Base-by-base conservation (phyloP, 2,113 vertebrate genomes). In the Melierax canorus region DNA sequence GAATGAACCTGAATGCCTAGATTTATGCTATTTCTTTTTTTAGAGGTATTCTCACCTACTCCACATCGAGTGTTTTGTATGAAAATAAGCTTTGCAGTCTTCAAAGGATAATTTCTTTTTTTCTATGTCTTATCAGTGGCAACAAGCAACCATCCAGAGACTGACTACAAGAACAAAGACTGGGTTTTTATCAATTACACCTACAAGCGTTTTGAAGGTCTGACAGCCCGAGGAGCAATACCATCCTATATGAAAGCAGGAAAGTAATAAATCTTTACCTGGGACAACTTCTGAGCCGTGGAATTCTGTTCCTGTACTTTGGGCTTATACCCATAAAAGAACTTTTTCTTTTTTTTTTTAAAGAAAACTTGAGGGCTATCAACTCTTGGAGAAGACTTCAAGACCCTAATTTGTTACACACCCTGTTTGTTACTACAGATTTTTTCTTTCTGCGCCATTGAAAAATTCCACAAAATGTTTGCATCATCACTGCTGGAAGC, bases 111-210 rank as follows among this genome's bases (percentile, higher is more conserved):
- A 73, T 27, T 56, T 12, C 19, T 0, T 71, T 76, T 15, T 96
- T 46, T 85, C 1, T 90, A 0, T 97, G 74, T 88, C 81, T 96
- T 78, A 68, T 27, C 97, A 99, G 98, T 98, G 94, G 96, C 98
- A 55, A 97, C 98, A 53, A 98, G 99, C 94, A 99, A 99, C 89
- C 99, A 99, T 74, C 98, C 99, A 2, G 99, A 99, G 96, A 98
- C 97, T 0, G 99, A 99, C 97, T 99, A 99, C 97, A 99, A 99
- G 98, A 99, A 99, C 98, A 99, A 99, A 91, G 99, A 99, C 98
- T 99, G 99, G 99, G 99, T 99, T 97, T 99, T 99, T 98, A 99
- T 99, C 98, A 99, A 99, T 96, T 99, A 99, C 97, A 99, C 99
- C 7, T 99, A 99, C 98, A 99, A 99, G 67, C 99, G 99, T 89